phyloP scores from a whole-genome alignment of 2,888 invertebrate species.

The Yponomeuta cagnagella region DNA sequence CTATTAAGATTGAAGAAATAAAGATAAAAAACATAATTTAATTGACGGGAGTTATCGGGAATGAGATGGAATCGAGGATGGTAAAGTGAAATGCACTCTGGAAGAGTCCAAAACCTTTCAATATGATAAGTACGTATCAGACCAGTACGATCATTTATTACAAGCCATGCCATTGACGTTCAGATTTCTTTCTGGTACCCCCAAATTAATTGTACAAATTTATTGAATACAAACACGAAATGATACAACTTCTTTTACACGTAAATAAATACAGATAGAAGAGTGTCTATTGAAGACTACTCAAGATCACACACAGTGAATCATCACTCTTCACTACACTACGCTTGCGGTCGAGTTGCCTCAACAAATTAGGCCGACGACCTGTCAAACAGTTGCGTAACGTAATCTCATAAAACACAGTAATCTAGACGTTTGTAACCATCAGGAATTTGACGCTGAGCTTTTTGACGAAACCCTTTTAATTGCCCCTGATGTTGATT shows the following conservation, averaged over 20 bases:
- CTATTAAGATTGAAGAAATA: not conserved
- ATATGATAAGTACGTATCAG: not conserved
- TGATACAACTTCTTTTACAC: not conserved
- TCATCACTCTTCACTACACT: constrained; percentile 1
- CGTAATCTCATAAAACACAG: constrained; percentile 35
- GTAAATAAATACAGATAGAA: not conserved
- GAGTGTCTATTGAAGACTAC: not conserved
- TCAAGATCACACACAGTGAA: constrained; percentile 4
- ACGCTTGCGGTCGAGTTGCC: constrained; percentile 27
- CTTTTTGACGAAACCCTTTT: not conserved
- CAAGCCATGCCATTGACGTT: not conserved
- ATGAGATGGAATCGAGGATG: not conserved
- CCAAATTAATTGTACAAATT: not conserved
- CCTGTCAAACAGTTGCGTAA: constrained; percentile 46
- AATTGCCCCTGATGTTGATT: constrained; percentile 4
- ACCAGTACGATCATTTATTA: not conserved
- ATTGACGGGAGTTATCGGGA: not conserved
- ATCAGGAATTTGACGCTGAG: not conserved
- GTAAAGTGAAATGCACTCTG: constrained; percentile 1
- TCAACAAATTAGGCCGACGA: constrained; percentile 53
- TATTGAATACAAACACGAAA: not conserved
- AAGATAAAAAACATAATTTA: not conserved
- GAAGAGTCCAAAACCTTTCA: not conserved
- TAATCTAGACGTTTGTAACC: constrained; percentile 17
- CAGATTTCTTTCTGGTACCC: not conserved